phyloP scores from a whole-genome alignment of 2,888 invertebrate species.

The Neoaliturus tenellus region DNA sequence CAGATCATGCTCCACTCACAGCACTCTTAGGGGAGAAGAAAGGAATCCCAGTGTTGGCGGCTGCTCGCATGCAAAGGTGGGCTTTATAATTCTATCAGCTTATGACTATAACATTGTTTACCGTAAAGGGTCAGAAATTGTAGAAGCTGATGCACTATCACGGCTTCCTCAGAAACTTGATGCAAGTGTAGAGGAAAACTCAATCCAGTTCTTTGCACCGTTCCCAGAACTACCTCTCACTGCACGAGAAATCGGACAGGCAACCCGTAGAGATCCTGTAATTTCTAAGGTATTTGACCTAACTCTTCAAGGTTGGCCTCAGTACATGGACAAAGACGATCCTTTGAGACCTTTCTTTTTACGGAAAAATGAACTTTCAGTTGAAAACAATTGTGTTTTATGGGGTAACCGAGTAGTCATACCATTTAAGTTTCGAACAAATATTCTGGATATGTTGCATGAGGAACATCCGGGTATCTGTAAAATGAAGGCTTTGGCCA shows the following conservation, averaged over 20 bases:
- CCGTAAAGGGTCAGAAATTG: slow-evolving; percentile 13
- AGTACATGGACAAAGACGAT: not conserved
- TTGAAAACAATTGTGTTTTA: slow-evolving; percentile 34
- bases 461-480: slow-evolving; percentile 16
- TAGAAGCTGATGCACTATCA: slow-evolving; percentile 44
- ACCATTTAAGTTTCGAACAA: not conserved
- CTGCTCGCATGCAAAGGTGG: slow-evolving; percentile 50
- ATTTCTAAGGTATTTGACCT: slow-evolving; percentile 14
- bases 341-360: not conserved
- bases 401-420: slow-evolving; percentile 25
- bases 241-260: not conserved
- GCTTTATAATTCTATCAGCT: slow-evolving; percentile 43
- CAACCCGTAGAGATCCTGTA: not conserved
- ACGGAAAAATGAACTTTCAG: not conserved
- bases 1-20: slow-evolving; percentile 70
- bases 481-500: slow-evolving; percentile 23
- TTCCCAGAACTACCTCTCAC: slow-evolving; percentile 26
- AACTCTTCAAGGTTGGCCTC: slow-evolving; percentile 33
- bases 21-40: slow-evolving; percentile 65
- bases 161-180: slow-evolving; percentile 20
- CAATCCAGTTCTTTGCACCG: not conserved
- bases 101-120: slow-evolving; percentile 47
- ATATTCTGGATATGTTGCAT: slow-evolving; percentile 28
- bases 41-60: slow-evolving; percentile 34
- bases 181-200: not conserved